phyloP scores from a whole-genome alignment of 2,888 invertebrate species.

The Limulus polyphemus region DNA sequence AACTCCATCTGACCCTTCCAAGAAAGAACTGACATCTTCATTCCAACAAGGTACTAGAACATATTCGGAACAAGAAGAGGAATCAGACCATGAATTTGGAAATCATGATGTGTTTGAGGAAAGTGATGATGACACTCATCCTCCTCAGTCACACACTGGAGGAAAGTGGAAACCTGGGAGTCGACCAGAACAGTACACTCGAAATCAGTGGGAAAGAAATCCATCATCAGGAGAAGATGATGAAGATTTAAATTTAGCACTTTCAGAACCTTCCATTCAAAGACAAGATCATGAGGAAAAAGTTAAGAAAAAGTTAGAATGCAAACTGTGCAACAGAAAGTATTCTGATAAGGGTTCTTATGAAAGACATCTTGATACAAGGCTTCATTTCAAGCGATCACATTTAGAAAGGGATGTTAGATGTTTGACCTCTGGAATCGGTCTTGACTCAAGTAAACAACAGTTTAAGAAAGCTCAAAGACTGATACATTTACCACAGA shows the following conservation, averaged over 20 bases:
- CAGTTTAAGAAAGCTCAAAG: no score
- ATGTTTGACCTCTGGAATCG: not conserved
- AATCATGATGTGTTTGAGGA: conserved; percentile 7
- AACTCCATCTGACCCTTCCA: conserved; percentile 5
- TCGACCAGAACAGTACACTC: conserved; percentile 5
- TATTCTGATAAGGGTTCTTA: not conserved
- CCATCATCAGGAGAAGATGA: not conserved
- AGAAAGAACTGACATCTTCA: not conserved
- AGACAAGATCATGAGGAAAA: not conserved
- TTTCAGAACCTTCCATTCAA: not conserved
- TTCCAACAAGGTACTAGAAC: not conserved
- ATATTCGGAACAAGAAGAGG: conserved; percentile 19
- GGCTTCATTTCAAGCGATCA: not conserved
- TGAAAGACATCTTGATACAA: not conserved
- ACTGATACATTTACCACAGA: no score
- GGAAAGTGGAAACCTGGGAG: conserved; percentile 68
- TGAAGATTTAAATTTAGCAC: not conserved
- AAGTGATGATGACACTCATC: conserved; percentile 19
- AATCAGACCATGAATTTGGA: conserved; percentile 27
- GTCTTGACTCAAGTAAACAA: conserved; percentile 8
- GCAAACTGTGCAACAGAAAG: not conserved
- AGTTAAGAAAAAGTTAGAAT: not conserved
- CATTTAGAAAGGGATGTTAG: not conserved
- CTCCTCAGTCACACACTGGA: conserved; percentile 32
- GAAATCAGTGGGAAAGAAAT: not conserved